These are phyloP conservation scores for Numenius arquata DNA, from an alignment of 2,113 vertebrate genomes.

Conservation along the genomic window DNA sequence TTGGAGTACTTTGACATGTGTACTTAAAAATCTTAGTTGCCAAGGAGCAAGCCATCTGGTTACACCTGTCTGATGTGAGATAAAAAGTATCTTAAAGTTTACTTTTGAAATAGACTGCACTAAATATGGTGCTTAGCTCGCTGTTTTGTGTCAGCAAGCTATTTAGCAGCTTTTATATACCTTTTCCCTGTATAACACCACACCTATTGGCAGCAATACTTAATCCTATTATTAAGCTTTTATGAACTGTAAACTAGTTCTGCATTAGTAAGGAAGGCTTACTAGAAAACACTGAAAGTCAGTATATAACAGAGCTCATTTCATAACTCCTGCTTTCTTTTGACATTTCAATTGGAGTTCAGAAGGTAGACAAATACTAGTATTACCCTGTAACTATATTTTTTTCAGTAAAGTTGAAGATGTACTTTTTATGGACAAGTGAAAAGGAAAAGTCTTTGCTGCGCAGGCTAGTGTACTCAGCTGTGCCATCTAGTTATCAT, in stretches of 20 bases:
- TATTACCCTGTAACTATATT: background rate
- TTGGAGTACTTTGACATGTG: background rate
- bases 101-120: background rate
- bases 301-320: background rate
- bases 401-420: background rate
- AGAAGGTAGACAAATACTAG: background rate
- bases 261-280: background rate
- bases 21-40: background rate
- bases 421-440: background rate
- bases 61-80: background rate
- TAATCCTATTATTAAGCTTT: background rate
- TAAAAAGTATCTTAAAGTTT: background rate
- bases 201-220: background rate
- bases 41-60: background rate
- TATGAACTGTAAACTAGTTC: background rate
- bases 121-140: background rate
- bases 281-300: background rate
- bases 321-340: background rate
- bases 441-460: background rate
- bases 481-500: background rate
- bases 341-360: background rate
- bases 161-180: background rate
- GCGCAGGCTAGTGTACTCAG: background rate
- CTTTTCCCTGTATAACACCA: background rate
- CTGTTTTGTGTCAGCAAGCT: background rate